Evolutionary conservation across 2,888 invertebrate species (phyloP).

Genomic region (Ophion ventricosus): DNA sequence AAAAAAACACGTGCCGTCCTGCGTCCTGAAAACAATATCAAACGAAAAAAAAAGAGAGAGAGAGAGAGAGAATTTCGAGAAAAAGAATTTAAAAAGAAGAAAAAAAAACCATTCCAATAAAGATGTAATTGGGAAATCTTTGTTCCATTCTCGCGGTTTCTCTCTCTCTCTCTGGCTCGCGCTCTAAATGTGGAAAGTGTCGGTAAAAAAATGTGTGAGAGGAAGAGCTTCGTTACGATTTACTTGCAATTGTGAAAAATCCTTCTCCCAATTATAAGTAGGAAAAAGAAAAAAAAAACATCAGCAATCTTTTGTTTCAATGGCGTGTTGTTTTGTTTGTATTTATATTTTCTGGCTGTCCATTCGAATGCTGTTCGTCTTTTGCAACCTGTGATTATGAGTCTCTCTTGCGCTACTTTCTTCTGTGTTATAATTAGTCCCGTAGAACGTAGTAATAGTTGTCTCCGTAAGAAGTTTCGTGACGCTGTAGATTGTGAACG

Average conservation of each 20-base stretch:
- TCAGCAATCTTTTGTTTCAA: background rate
- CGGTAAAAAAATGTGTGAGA: background rate
- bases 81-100: background rate
- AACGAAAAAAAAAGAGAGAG: conserved; percentile 25
- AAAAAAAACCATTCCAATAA: conserved; percentile 32
- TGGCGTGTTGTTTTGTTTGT: background rate
- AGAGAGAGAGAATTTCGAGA: background rate
- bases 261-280: background rate
- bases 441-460: conserved; percentile 1
- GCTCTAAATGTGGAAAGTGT: background rate
- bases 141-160: too few species aligned
- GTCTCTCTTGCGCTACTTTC: conserved; percentile 6
- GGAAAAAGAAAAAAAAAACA: too few species aligned
- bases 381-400: conserved; percentile 2
- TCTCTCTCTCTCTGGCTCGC: background rate
- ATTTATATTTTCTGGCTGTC: background rate
- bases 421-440: conserved; percentile 2
- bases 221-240: background rate
- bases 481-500: background rate
- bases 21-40: conserved; percentile 26
- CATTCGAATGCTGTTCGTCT: conserved; percentile 6
- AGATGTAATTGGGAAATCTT: background rate
- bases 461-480: background rate
- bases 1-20: conserved; percentile 20
- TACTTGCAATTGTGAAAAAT: background rate